These are phyloP conservation scores for Caenorhabditis macrosperma DNA, from an alignment of 2,888 invertebrate species.

Conservation along the genomic window DNA sequence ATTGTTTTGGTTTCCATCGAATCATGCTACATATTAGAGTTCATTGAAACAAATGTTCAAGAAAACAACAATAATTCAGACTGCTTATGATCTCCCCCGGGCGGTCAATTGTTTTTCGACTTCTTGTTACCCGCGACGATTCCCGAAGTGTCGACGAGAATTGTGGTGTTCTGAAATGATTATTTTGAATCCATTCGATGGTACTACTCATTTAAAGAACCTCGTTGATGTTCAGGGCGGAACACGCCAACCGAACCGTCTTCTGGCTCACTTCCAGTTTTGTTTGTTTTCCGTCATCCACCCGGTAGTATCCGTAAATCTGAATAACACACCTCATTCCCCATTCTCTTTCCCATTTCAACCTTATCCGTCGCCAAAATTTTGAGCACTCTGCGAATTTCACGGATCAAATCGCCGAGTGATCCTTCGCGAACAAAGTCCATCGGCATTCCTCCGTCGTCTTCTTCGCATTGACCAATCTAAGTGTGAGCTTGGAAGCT, in stretches of 20 bases:
- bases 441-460: constrained; percentile 61
- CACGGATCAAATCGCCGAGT: constrained; percentile 70
- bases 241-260: constrained; percentile 42
- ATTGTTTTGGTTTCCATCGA: too few relatives aligned
- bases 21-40: too few relatives aligned
- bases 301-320: constrained; percentile 71
- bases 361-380: constrained; percentile 71
- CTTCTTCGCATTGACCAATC: constrained; percentile 66
- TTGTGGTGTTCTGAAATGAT: constrained; percentile 62
- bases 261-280: constrained; percentile 57
- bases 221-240: constrained; percentile 54
- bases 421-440: constrained; percentile 65
- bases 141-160: constrained; percentile 70
- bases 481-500: too few relatives aligned
- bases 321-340: constrained; percentile 3
- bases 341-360: too few relatives aligned
- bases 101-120: background rate
- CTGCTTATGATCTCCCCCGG: too few relatives aligned
- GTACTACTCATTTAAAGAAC: constrained; percentile 1
- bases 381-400: constrained; percentile 67
- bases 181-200: too few relatives aligned
- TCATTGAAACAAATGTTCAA: too few relatives aligned
- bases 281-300: constrained; percentile 44
- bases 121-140: constrained; percentile 60
- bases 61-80: too few relatives aligned